phyloP scores from a whole-genome alignment of 1,140 invertebrate genomes.

The Drosophila bocqueti region DNA sequence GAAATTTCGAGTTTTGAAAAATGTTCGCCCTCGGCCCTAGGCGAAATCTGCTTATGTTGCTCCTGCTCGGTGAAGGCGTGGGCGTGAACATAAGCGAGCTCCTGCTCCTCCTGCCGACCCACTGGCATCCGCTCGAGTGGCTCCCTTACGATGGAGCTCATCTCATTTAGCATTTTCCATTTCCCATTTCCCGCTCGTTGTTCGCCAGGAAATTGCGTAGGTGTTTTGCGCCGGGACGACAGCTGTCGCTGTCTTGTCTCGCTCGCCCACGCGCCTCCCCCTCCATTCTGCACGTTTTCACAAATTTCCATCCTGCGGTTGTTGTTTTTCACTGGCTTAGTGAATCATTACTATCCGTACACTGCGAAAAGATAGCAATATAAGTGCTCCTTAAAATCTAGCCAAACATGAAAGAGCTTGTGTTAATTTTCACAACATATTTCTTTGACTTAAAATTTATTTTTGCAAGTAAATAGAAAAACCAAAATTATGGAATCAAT shows the following conservation, averaged over 20 bases:
- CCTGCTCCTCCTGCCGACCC: neutral
- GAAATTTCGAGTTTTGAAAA: conserved; percentile 76
- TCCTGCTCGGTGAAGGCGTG: conserved; percentile 20
- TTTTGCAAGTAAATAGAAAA: too few species aligned
- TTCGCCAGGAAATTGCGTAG: conserved; percentile 80
- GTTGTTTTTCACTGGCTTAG: conserved; percentile 62
- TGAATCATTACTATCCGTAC: conserved; percentile 69
- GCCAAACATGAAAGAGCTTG: neutral
- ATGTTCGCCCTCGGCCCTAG: conserved; percentile 20
- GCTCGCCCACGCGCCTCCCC: neutral
- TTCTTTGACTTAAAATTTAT: neutral
- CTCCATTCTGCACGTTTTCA: conserved; percentile 30
- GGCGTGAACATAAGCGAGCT: conserved; percentile 9
- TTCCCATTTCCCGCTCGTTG: conserved; percentile 72
- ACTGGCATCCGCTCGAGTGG: conserved; percentile 50
- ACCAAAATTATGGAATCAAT: too few species aligned
- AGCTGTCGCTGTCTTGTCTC: conserved; percentile 46
- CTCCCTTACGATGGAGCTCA: conserved; percentile 43
- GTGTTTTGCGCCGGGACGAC: conserved; percentile 66
- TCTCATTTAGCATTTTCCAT: conserved; percentile 56
- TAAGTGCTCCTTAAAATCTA: neutral
- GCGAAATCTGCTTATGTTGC: conserved; percentile 24
- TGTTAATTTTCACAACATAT: neutral
- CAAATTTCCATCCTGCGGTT: conserved; percentile 64
- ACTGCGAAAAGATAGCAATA: conserved; percentile 1